A percentile compares a stretch with the other conserved stretches of the same genome.
Evolutionary conservation across 64 coral and sea anemone species (phyloP).

Genomic region (Trachythela sp.): DNA sequence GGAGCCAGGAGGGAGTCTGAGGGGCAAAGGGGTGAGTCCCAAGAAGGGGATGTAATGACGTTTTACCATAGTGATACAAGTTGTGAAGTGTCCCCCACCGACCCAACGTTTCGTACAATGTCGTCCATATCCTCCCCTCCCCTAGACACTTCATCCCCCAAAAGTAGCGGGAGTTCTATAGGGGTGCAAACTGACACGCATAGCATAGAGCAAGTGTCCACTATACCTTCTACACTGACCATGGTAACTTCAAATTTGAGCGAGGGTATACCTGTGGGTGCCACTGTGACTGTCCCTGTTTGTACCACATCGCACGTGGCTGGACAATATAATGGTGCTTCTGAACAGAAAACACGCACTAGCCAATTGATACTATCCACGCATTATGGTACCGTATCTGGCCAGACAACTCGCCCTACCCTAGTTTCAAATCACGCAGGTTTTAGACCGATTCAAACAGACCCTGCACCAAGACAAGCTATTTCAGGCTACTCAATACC

Average conservation of each 20-base stretch:
- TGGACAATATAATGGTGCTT: background rate
- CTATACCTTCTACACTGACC: too few relatives aligned
- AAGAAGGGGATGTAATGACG: background rate
- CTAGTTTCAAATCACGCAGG: background rate
- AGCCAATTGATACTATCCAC: background rate
- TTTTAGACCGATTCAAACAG: background rate
- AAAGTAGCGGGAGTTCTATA: background rate
- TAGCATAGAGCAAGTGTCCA: too few relatives aligned
- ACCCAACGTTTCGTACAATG: background rate
- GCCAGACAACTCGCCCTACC: too few relatives aligned
- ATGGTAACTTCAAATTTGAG: too few relatives aligned
- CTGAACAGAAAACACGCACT: background rate
- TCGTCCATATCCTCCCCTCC: background rate
- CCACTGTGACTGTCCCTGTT: too few relatives aligned
- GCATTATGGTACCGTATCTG: background rate
- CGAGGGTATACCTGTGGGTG: too few relatives aligned
- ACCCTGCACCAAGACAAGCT: background rate
- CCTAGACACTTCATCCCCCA: background rate
- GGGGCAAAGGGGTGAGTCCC: background rate
- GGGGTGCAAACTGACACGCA: background rate
- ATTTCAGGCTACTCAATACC: background rate
- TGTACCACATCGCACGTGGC: background rate
- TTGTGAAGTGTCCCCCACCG: constrained; percentile 20
- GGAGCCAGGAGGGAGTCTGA: background rate
- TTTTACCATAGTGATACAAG: constrained; percentile 22